Conservation (phyloP, 2,113 vertebrate species). For the Lonchura striata region DNA sequence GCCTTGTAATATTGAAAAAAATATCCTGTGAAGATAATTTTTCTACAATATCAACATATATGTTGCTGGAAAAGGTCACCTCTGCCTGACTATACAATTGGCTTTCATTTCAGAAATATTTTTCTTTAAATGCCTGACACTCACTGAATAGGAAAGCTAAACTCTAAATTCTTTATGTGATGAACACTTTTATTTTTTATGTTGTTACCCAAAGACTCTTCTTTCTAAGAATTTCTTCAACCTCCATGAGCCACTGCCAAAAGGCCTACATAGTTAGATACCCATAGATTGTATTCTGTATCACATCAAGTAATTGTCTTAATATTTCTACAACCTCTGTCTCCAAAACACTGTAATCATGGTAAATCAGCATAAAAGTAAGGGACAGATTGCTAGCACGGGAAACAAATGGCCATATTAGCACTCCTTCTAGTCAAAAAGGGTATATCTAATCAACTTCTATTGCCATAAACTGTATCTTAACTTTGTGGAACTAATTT, state of each 20-base stretch:
- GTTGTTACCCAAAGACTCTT: not conserved
- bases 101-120: not conserved
- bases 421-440: not conserved
- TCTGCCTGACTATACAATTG: not conserved
- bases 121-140: not conserved
- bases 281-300: not conserved
- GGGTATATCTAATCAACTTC: rapidly evolving
- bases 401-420: not conserved
- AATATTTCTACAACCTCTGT: not conserved
- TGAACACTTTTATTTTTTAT: not conserved
- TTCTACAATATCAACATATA: not conserved
- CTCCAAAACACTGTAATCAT: not conserved
- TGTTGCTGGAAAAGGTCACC: not conserved
- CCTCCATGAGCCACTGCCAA: not conserved
- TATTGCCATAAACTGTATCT: not conserved
- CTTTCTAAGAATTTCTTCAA: not conserved
- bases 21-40: not conserved
- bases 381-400: not conserved
- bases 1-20: not conserved
- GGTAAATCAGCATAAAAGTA: not conserved
- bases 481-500: not conserved
- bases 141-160: not conserved
- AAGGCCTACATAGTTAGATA: not conserved
- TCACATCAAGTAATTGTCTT: not conserved
- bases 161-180: not conserved